phyloP scores from a whole-genome alignment of 2,888 invertebrate genomes.

The Chymomyza fuscimana region DNA sequence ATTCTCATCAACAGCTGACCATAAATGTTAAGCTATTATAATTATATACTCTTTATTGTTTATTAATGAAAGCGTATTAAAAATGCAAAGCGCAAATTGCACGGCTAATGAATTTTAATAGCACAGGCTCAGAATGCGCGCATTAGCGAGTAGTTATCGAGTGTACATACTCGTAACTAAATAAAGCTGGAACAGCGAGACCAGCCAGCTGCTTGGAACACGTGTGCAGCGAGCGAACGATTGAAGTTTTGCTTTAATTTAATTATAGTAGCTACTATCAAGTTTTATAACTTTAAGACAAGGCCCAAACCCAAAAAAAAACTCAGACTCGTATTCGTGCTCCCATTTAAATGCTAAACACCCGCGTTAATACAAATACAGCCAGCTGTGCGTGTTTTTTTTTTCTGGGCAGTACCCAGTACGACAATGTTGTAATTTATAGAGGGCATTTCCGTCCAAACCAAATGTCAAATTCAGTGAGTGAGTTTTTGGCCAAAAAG shows the following conservation, averaged over 20 bases:
- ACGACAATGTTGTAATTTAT: conserved; percentile 54
- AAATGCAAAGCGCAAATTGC: conserved; percentile 25
- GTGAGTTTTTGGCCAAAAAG: conserved; percentile 20
- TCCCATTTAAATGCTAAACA: conserved; percentile 54
- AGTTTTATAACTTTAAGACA: neutral
- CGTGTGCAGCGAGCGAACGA: conserved; percentile 32
- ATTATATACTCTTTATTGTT: conserved; percentile 36
- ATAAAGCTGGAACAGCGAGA: too few relatives aligned
- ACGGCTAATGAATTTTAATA: conserved; percentile 70
- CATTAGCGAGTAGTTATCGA: conserved; percentile 5
- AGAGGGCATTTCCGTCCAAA: conserved; percentile 51
- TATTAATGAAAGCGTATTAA: conserved; percentile 37
- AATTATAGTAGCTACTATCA: neutral
- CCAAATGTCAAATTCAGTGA: conserved; percentile 51
- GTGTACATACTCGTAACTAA: neutral
- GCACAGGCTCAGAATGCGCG: conserved; percentile 16
- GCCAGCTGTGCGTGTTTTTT: conserved; percentile 19
- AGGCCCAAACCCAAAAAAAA: too few relatives aligned
- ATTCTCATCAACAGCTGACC: neutral
- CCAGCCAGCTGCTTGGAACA: neutral
- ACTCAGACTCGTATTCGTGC: conserved; percentile 19
- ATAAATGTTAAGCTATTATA: conserved; percentile 21
- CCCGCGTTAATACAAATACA: conserved; percentile 37
- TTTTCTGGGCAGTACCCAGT: neutral
- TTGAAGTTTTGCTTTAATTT: conserved; percentile 25